Percentiles rank a stretch among this genome's conserved stretches.
Evolutionary conservation across 2,113 vertebrate genomes (phyloP).

Genomic region (Petrocephalus microphthalmus): DNA sequence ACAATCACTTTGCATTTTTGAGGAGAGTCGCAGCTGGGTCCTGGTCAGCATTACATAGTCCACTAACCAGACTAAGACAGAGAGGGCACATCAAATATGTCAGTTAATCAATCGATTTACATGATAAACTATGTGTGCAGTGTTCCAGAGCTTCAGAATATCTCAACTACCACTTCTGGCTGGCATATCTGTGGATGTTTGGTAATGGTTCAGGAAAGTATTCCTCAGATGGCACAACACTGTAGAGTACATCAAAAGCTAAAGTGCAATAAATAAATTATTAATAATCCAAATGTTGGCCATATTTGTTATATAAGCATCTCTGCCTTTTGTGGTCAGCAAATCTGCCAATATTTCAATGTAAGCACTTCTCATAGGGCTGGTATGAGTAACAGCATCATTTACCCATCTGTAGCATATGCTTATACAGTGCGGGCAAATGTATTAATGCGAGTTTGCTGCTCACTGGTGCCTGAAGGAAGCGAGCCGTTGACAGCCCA

Average conservation of each 20-base stretch:
- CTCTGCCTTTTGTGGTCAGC: neutral
- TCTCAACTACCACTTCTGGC: neutral
- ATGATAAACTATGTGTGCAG: neutral
- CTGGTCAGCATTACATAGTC: neutral
- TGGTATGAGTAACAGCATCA: conserved; percentile 1
- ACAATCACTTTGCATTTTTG: neutral
- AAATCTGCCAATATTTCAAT: neutral
- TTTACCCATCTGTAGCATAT: neutral
- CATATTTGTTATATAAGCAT: neutral
- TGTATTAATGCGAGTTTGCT: neutral
- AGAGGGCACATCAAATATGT: neutral
- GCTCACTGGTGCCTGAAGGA: conserved; percentile 8
- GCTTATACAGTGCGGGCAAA: neutral
- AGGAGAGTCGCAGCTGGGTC: neutral
- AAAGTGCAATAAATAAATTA: conserved; percentile 20
- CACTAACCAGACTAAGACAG: neutral
- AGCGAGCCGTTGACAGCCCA: neutral
- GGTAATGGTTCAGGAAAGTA: neutral
- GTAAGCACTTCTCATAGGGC: neutral
- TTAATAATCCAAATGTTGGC: neutral
- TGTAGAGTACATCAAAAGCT: neutral
- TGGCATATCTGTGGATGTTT: neutral
- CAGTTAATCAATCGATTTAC: neutral
- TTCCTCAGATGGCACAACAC: neutral
- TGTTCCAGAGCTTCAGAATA: neutral